Conservation (phyloP, 2,113 vertebrate species). For the Stomatorhinus ivindoensis region DNA sequence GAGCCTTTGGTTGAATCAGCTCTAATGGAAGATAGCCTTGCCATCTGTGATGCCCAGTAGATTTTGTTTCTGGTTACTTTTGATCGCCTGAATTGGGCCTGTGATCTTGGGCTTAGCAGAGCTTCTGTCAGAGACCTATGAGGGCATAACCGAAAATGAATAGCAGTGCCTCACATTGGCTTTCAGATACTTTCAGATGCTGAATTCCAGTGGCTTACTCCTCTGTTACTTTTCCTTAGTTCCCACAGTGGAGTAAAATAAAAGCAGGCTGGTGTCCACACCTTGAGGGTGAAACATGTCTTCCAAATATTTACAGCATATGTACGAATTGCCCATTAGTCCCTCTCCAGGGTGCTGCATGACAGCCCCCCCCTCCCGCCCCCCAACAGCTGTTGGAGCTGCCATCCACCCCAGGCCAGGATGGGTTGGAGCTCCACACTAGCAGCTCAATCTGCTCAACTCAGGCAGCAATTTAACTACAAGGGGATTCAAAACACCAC, state of each 20-base stretch:
- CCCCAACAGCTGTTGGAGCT: neutral
- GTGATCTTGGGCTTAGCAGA: neutral
- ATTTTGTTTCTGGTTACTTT: neutral
- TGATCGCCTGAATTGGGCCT: neutral
- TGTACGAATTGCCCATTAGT: neutral
- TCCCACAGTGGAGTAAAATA: neutral
- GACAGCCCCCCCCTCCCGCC: neutral
- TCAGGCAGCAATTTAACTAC: neutral
- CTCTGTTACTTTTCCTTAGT: neutral
- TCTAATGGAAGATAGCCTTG: neutral
- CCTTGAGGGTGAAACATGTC: neutral
- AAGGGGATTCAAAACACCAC: neutral
- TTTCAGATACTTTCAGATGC: neutral
- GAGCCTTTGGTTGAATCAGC: neutral
- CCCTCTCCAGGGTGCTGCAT: neutral
- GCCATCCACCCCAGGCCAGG: neutral
- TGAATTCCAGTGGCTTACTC: too few relatives aligned
- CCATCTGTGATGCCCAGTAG: neutral
- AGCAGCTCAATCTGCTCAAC: neutral
- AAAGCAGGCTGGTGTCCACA: neutral
- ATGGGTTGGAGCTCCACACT: neutral
- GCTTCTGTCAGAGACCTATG: neutral
- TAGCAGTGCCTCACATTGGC: neutral
- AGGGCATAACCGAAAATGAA: neutral
- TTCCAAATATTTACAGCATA: neutral